Percentiles rank a stretch among this genome's conserved stretches.
These are phyloP conservation scores for Nothocercus julius DNA, from an alignment of 2,113 vertebrate genomes.

Conservation along the genomic window DNA sequence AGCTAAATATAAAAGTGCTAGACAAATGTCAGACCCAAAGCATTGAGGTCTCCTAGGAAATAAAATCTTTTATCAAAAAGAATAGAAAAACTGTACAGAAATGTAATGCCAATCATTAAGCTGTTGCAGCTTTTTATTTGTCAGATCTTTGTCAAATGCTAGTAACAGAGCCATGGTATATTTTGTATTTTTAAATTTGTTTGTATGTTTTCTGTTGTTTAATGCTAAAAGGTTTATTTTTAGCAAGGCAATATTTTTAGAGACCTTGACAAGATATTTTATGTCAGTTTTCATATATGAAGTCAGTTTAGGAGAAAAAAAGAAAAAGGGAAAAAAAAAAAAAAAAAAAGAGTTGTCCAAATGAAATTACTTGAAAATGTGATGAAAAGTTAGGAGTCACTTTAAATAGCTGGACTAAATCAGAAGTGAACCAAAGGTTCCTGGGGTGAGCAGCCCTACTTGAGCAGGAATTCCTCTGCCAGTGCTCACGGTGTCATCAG, in stretches of 20 bases:
- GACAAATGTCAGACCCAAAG: constrained; percentile 5
- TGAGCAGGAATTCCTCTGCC: background rate
- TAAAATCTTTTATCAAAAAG: background rate
- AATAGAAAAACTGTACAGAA: background rate
- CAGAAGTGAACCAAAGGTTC: background rate
- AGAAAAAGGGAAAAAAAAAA: background rate
- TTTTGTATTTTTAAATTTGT: background rate
- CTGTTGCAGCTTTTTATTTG: background rate
- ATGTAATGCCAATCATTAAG: background rate
- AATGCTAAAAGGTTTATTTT: constrained; percentile 10
- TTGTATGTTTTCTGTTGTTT: background rate
- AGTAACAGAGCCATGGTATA: background rate
- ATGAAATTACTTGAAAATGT: background rate
- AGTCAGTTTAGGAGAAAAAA: background rate
- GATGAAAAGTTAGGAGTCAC: background rate
- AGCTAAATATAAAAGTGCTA: constrained; percentile 7
- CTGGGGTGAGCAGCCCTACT: background rate
- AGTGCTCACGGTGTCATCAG: background rate
- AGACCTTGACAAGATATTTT: background rate
- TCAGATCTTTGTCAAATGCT: background rate
- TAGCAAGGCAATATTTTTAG: background rate
- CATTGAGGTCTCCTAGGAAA: background rate
- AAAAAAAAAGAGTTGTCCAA: background rate
- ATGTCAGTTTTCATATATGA: background rate
- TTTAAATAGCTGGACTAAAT: background rate